Conservation (phyloP, 2,113 vertebrate genomes). For the Paradoxurus hermaphroditus region DNA sequence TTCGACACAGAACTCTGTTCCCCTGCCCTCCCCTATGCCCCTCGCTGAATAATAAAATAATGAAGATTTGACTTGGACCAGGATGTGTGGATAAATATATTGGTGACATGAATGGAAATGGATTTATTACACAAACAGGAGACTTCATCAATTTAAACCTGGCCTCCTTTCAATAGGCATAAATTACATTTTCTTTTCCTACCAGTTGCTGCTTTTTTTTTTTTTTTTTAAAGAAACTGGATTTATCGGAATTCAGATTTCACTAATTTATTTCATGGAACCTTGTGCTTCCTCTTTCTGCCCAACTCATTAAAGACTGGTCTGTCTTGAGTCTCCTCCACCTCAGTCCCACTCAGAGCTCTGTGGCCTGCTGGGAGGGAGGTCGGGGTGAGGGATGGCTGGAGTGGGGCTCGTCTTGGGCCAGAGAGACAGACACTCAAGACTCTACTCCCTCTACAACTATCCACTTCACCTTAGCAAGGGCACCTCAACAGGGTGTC, state of each 20-base stretch:
- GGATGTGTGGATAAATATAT: conserved; percentile 80
- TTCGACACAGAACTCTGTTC: conserved; percentile 78
- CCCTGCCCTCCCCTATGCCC: conserved; percentile 74
- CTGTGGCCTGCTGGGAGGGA: neutral
- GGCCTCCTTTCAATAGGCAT: conserved; percentile 78
- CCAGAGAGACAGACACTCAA: neutral
- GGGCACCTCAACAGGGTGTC: too few species aligned
- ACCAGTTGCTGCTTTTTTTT: conserved; percentile 65
- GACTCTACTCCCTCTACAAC: neutral
- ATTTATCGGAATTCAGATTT: conserved; percentile 77
- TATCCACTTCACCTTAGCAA: neutral
- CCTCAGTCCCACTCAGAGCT: neutral
- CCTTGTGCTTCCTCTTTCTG: conserved; percentile 60
- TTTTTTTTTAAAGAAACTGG: conserved; percentile 60
- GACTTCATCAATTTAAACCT: conserved; percentile 80
- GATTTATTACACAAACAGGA: conserved; percentile 80
- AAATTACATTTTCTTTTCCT: conserved; percentile 80
- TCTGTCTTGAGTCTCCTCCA: neutral
- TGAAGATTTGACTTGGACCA: conserved; percentile 81
- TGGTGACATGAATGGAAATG: conserved; percentile 80
- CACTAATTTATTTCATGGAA: conserved; percentile 72
- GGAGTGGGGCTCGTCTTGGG: rapidly evolving
- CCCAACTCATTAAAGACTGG: conserved; percentile 44
- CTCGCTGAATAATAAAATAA: conserved; percentile 80
- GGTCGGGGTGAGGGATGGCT: neutral